Evolutionary conservation across 1,140 invertebrate species (phyloP), one percentile per base, ranked within the genome.

Genomic region (Drosophila bocki): DNA sequence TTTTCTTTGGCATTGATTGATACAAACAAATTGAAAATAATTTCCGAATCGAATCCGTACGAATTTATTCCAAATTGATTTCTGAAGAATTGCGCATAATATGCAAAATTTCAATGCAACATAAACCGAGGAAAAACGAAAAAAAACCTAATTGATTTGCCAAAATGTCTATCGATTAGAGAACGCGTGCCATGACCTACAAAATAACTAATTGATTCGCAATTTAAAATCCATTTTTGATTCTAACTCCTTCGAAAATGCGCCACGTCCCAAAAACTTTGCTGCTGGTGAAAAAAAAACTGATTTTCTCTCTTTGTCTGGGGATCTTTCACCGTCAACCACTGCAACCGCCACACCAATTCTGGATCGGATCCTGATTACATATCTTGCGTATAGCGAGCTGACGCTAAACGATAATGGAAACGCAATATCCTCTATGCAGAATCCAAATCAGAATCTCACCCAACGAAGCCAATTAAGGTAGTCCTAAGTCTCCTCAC

Each of bases 331-430:
- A 41, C 45, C 48, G 51, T 50, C 17, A 50, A 58, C 48, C 39
- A 50, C 58, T 47, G 62, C 68, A 33, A 51, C 70, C 35, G 74
- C 48, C n/a, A 12, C 22, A 67, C 58, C 41, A 61, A 42, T 65
- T 60, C 45, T 86, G 83, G 83, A 82, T 69, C 22, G 58, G 44
- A 62, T 68, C n/a, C 48, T 48, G 60, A 39, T 56, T 39, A 39
- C 48, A 50, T 22, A 32, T 41, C 69, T 50, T 71, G 67, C 48
- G 39, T 15, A 72, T 48, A 91, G 91, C 68, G 91, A 91, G 78
- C 76, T 92, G 91, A 92, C 91, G 11, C 75, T 92, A 42, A 87
- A 85, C 63, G 91, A 92, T 67, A 91, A 78, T 78, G 91, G 86
- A 67, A 76, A 69, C 65, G 71, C 91, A 22, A 82, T 86, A 77